phyloP scores from a whole-genome alignment of 1,140 invertebrate species.

The Pseudoatta argentina region DNA sequence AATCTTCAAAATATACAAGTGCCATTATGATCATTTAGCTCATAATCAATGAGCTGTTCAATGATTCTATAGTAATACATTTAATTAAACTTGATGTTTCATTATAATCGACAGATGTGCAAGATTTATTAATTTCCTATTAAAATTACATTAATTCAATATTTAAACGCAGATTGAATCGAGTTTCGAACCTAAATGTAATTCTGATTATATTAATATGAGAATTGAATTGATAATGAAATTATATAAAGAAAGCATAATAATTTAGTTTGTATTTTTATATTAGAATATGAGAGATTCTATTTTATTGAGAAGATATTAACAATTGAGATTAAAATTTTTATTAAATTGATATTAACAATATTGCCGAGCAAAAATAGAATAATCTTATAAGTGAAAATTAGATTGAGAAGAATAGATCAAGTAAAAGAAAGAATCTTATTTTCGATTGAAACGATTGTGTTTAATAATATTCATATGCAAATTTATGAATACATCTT shows the following conservation, averaged over 20 bases:
- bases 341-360: too few relatives aligned
- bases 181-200: not conserved
- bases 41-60: not conserved
- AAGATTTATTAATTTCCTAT: not conserved
- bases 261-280: not conserved
- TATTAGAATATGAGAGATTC: not conserved
- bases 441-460: too few relatives aligned
- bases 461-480: too few relatives aligned
- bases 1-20: not conserved
- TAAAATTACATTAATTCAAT: constrained; percentile 9
- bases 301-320: not conserved
- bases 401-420: too few relatives aligned
- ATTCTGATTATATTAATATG: not conserved
- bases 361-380: not conserved
- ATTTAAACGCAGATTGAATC: not conserved
- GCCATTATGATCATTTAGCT: not conserved
- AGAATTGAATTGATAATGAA: not conserved
- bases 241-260: not conserved
- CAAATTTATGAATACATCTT: too few relatives aligned
- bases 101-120: not conserved
- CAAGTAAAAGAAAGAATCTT: too few relatives aligned
- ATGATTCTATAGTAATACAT: not conserved
- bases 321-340: too few relatives aligned
- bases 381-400: not conserved
- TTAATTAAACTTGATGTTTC: constrained; percentile 21